A percentile compares a stretch with the other conserved stretches of the same genome.
Conservation (phyloP, 2,797 vertebrate species). For the Macroramphosus scolopax region DNA sequence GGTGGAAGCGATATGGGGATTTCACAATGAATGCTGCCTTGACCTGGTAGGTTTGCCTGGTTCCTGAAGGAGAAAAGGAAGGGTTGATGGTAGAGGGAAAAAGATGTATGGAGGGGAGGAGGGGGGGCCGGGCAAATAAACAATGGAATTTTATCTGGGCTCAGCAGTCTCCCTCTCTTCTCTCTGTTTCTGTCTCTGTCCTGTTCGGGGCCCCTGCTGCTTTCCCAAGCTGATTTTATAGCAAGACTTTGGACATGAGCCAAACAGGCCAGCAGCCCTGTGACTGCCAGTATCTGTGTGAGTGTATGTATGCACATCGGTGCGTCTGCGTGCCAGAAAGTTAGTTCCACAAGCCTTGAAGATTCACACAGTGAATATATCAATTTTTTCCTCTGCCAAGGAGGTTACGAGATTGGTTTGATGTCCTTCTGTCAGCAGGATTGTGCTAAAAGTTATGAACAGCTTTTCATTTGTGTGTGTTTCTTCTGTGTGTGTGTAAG, state of each 20-base stretch:
- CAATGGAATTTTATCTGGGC: slow-evolving; percentile 69
- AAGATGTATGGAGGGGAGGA: slow-evolving; percentile 49
- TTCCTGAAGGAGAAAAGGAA: slow-evolving; percentile 43
- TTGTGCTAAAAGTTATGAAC: too few relatives aligned
- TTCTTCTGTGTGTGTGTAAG: too few relatives aligned
- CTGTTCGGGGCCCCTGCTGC: slow-evolving; percentile 61
- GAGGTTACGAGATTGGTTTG: too few relatives aligned
- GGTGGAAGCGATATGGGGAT: slow-evolving; percentile 34
- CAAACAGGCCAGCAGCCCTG: slow-evolving; percentile 51
- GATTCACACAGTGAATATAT: slow-evolving; percentile 3
- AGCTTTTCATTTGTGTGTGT: too few relatives aligned
- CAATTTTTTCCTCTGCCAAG: not conserved
- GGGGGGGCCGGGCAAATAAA: slow-evolving; percentile 60
- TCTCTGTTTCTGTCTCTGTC: slow-evolving; percentile 57
- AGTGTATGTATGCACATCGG: slow-evolving; percentile 22
- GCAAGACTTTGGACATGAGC: slow-evolving; percentile 59
- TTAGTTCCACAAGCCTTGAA: slow-evolving; percentile 21
- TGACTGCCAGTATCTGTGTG: slow-evolving; percentile 14
- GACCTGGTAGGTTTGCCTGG: slow-evolving; percentile 21
- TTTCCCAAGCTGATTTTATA: slow-evolving; percentile 75
- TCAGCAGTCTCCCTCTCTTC: slow-evolving; percentile 50
- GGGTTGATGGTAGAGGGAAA: slow-evolving; percentile 49
- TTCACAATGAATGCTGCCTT: slow-evolving; percentile 42
- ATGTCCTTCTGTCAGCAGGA: too few relatives aligned
- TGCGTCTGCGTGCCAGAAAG: slow-evolving; percentile 20